Evolutionary conservation across 1,140 invertebrate genomes (phyloP).

Genomic region (Anoplolepis gracilipes): DNA sequence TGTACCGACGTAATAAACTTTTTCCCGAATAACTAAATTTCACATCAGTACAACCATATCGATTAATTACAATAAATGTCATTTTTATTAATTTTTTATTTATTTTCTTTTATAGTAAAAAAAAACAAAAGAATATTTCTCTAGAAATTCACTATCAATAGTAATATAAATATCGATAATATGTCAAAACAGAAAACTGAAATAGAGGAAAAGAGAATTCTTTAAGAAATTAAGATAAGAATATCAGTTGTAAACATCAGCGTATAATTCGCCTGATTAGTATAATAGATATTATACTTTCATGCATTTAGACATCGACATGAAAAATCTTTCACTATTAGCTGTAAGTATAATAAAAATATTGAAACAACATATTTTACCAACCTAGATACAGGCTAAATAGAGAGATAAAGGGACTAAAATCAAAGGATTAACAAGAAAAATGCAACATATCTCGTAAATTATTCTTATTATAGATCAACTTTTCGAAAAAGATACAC

Average conservation of each 20-base stretch:
- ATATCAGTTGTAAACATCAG: conserved; percentile 4
- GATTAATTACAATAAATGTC: conserved; percentile 14
- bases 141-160: neutral
- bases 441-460: neutral
- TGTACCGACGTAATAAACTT: too few relatives aligned
- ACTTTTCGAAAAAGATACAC: neutral
- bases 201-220: neutral
- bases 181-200: conserved; percentile 4
- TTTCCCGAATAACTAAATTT: too few relatives aligned
- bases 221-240: neutral
- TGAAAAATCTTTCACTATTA: conserved; percentile 2
- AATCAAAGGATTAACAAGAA: neutral
- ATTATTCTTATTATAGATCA: neutral
- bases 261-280: neutral
- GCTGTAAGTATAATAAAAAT: conserved; percentile 23
- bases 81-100: neutral
- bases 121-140: conserved; percentile 46
- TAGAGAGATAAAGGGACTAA: neutral
- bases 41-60: too few relatives aligned
- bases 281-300: neutral
- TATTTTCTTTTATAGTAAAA: neutral
- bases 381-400: neutral
- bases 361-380: neutral
- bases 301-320: neutral
- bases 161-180: neutral